phyloP scores from a whole-genome alignment of 2,113 vertebrate species.

The Trichechus manatus region DNA sequence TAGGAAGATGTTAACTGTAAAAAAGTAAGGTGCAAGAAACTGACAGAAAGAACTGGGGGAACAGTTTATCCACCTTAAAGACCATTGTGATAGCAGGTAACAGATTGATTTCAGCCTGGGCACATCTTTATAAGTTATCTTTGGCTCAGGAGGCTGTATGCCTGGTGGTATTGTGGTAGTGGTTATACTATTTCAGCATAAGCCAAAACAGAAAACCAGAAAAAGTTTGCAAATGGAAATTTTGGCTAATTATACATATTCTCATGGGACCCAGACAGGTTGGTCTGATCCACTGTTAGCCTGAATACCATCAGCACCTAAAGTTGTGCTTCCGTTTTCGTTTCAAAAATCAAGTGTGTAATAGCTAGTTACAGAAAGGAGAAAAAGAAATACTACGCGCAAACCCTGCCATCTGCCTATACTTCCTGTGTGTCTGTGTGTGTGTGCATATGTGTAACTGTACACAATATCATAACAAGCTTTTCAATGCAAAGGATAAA shows the following conservation, averaged over 20 bases:
- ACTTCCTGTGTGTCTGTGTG: neutral
- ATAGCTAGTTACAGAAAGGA: neutral
- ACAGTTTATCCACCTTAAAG: neutral
- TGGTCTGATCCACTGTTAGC: neutral
- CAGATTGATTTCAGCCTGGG: neutral
- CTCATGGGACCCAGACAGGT: neutral
- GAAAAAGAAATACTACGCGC: neutral
- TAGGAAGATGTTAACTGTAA: neutral
- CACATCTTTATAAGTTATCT: neutral
- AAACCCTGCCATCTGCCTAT: neutral
- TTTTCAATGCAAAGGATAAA: neutral
- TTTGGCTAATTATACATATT: neutral
- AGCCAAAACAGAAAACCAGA: neutral
- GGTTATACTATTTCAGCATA: neutral
- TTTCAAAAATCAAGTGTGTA: neutral
- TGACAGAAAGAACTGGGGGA: neutral
- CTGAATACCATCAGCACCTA: neutral
- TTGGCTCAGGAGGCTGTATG: neutral
- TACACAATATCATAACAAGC: neutral
- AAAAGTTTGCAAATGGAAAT: neutral
- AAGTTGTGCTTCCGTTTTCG: neutral
- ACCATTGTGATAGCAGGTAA: neutral
- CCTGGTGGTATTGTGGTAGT: neutral
- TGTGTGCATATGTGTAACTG: neutral
- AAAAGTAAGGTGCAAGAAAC: neutral